A percentile compares a stretch with the other conserved stretches of the same genome.
phyloP scores from a whole-genome alignment of 2,888 invertebrate species.

The Villa cingulata region DNA sequence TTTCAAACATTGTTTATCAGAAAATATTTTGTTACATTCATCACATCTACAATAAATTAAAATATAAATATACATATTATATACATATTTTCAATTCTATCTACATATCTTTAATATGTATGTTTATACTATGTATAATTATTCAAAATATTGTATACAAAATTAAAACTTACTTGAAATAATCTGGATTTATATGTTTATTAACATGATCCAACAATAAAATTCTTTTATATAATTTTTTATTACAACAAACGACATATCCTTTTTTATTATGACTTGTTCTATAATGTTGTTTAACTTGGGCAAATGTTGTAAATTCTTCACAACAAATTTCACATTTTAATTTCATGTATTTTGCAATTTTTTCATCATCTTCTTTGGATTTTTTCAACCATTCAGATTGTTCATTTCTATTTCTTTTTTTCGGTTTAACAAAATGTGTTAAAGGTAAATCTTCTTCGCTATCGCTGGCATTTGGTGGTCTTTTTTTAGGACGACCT shows the following conservation, averaged over 20 bases:
- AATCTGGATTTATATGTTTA: conserved; percentile 30
- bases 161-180: conserved; percentile 26
- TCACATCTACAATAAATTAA: conserved; percentile 21
- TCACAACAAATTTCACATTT: conserved; percentile 27
- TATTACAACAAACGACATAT: conserved; percentile 30
- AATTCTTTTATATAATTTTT: conserved; percentile 29
- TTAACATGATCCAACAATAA: conserved; percentile 31
- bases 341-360: conserved; percentile 28
- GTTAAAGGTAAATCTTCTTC: neutral
- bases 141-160: too few relatives aligned
- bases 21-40: conserved; percentile 29
- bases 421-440: neutral
- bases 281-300: conserved; percentile 29
- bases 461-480: neutral
- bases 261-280: conserved; percentile 26
- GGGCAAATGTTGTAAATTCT: conserved; percentile 24
- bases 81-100: neutral
- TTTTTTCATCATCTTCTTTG: conserved; percentile 27
- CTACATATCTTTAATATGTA: too few relatives aligned
- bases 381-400: conserved; percentile 11
- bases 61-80: neutral
- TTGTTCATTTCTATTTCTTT: conserved; percentile 7
- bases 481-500: neutral
- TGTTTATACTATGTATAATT: too few relatives aligned
- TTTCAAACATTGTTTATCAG: conserved; percentile 30